Conservation (phyloP, 1,140 invertebrate genomes). For the Vanessa atalanta region DNA sequence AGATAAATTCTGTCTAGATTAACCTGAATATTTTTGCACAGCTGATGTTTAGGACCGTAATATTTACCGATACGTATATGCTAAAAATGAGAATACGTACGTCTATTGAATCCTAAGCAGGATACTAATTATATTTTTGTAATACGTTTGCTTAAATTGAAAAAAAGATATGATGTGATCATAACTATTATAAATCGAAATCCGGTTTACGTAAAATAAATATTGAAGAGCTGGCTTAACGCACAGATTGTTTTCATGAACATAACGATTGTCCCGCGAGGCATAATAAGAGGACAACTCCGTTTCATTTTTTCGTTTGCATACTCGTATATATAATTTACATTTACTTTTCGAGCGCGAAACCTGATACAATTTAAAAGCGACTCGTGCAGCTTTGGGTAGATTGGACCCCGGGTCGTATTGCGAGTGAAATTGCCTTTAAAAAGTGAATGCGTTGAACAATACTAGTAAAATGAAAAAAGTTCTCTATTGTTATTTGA, state of each 20-base stretch:
- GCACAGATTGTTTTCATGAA: neutral
- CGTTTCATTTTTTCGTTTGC: neutral
- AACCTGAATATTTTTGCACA: neutral
- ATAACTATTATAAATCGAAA: too few relatives aligned
- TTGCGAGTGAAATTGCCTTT: constrained; percentile 9
- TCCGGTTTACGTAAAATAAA: too few relatives aligned
- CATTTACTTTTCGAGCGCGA: neutral
- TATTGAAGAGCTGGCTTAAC: too few relatives aligned
- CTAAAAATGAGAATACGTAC: too few relatives aligned
- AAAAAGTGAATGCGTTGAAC: constrained; percentile 1
- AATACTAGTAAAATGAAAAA: constrained; percentile 19
- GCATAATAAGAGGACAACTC: neutral
- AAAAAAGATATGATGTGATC: too few relatives aligned
- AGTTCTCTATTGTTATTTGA: constrained; percentile 13
- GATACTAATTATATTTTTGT: too few relatives aligned
- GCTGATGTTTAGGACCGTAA: neutral
- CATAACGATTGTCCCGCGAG: neutral
- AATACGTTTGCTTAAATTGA: too few relatives aligned
- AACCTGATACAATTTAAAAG: neutral
- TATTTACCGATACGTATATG: too few relatives aligned
- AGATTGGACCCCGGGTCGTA: constrained; percentile 10
- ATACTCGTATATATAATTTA: neutral
- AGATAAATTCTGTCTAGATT: constrained; percentile 3
- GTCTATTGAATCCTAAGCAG: too few relatives aligned
- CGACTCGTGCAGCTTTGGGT: neutral